Percentiles rank a stretch among this genome's conserved stretches.
These are phyloP conservation scores for Sebastes schlegelii DNA, from an alignment of 2,113 vertebrate species.

Conservation along the genomic window DNA sequence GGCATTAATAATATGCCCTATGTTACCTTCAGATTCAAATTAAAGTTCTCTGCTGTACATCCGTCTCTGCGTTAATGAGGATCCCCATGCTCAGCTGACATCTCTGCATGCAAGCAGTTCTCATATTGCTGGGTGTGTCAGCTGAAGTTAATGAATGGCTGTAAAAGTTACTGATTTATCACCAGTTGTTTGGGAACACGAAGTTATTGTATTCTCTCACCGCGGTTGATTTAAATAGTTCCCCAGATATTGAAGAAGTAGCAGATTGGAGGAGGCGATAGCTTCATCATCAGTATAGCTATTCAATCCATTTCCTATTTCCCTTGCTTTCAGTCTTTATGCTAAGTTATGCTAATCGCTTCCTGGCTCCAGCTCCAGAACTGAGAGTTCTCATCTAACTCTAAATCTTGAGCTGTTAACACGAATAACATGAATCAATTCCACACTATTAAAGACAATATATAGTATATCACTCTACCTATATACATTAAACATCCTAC, in stretches of 20 bases:
- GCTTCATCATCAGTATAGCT: neutral
- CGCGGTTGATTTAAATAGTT: neutral
- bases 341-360: neutral
- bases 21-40: conserved; percentile 5
- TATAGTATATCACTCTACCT: neutral
- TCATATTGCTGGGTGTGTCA: conserved; percentile 19
- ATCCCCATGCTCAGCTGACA: neutral
- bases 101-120: conserved; percentile 13
- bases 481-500: neutral
- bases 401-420: neutral
- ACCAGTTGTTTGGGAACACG: neutral
- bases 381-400: neutral
- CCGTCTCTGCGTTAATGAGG: neutral
- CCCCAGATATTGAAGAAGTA: conserved; percentile 16
- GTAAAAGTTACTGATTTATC: conserved; percentile 47
- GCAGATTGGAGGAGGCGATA: neutral
- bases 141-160: conserved; percentile 24
- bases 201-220: conserved; percentile 1
- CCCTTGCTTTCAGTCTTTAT: neutral
- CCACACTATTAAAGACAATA: neutral
- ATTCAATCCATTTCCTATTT: neutral
- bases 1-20: neutral
- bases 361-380: neutral
- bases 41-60: neutral
- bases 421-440: neutral